These are phyloP conservation scores for Dermochelys coriacea DNA, from an alignment of 2,797 vertebrate species.

Conservation along the genomic window DNA sequence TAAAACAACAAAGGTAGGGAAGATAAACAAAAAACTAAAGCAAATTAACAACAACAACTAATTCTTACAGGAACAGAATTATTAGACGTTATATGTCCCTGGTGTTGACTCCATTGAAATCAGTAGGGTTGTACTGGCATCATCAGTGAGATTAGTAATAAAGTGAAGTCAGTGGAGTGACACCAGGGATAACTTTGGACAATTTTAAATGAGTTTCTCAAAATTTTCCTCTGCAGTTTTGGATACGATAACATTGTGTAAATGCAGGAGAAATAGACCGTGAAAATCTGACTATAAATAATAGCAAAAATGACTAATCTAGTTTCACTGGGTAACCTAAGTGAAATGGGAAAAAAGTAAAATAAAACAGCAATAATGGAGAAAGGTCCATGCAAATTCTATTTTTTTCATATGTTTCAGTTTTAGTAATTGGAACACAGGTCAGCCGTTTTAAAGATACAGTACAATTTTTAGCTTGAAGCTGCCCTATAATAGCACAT, in stretches of 20 bases:
- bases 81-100: neutral
- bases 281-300: neutral
- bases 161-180: neutral
- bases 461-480: neutral
- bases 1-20: neutral
- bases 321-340: neutral
- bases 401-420: neutral
- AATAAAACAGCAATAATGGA: neutral
- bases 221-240: neutral
- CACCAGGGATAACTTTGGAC: neutral
- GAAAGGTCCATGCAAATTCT: neutral
- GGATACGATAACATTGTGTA: neutral
- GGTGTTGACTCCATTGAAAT: neutral
- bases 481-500: neutral
- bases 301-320: neutral
- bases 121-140: neutral
- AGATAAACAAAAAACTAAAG: neutral
- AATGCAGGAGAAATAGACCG: neutral
- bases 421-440: fast-evolving
- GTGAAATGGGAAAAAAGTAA: neutral
- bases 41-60: neutral
- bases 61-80: neutral
- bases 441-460: neutral
- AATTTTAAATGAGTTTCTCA: neutral
- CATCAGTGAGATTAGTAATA: neutral